These are phyloP conservation scores for Clytia hemisphaerica DNA, from an alignment of 30 jellyfish, hydroid and myxozoan genomes.

Conservation along the genomic window DNA sequence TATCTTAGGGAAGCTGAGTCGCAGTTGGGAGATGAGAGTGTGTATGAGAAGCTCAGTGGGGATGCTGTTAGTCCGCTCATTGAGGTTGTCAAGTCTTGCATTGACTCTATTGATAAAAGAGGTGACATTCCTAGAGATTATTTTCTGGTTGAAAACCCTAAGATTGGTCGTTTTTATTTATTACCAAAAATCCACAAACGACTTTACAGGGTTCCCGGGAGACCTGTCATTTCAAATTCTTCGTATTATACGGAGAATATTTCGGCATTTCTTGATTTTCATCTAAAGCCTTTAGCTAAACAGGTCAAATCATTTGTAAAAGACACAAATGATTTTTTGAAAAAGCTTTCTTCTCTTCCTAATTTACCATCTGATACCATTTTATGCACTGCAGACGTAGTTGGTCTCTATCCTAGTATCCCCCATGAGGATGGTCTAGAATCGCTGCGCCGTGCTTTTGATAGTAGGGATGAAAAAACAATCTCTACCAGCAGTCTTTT, in stretches of 20 bases:
- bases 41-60: too few relatives aligned
- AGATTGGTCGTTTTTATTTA: conserved; percentile 16
- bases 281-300: conserved; percentile 8
- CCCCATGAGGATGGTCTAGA: conserved; percentile 18
- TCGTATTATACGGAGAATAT: conserved; percentile 2
- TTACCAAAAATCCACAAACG: conserved; percentile 25
- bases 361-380: background rate
- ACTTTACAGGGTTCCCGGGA: background rate
- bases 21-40: too few relatives aligned
- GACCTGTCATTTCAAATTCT: conserved; percentile 28
- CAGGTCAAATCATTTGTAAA: background rate
- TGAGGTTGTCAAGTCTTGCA: too few relatives aligned
- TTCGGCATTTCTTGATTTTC: conserved; percentile 24
- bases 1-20: too few relatives aligned
- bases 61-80: too few relatives aligned
- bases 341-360: too few relatives aligned
- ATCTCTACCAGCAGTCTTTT: background rate
- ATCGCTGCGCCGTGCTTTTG: background rate
- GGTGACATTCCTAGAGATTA: too few relatives aligned
- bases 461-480: background rate
- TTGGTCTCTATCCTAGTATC: conserved; percentile 19
- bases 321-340: background rate
- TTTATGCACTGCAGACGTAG: conserved; percentile 19
- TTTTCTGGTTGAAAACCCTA: conserved; percentile 3
- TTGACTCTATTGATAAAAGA: too few relatives aligned